phyloP scores from a whole-genome alignment of 2,797 vertebrate species.

The Hyperoplus immaculatus region DNA sequence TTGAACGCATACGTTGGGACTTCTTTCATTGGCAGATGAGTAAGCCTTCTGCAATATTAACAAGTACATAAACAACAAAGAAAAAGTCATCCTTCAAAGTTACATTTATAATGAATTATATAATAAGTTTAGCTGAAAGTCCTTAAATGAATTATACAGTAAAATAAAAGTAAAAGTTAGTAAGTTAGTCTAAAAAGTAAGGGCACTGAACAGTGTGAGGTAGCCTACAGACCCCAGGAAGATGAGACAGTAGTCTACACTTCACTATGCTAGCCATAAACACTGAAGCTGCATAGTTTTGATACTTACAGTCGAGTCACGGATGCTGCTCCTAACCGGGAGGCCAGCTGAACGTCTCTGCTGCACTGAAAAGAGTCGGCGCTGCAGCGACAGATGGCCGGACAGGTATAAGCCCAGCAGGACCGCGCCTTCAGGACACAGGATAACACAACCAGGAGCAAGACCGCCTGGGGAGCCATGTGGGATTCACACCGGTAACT shows the following conservation, averaged over 20 bases:
- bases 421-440: constrained; percentile 51
- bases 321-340: constrained; percentile 18
- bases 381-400: constrained; percentile 81
- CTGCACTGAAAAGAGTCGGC: constrained; percentile 75
- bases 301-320: constrained; percentile 71
- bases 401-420: constrained; percentile 76
- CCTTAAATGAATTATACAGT: background rate
- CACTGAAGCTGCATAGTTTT: constrained; percentile 5
- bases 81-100: background rate
- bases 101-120: background rate
- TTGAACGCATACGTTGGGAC: constrained; percentile 80
- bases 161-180: background rate
- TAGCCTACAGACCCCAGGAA: background rate
- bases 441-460: constrained; percentile 69
- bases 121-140: background rate
- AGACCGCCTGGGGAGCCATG: constrained; percentile 68
- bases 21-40: constrained; percentile 76
- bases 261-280: too few species aligned
- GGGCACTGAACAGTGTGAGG: background rate
- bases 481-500: constrained; percentile 24
- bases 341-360: constrained; percentile 78
- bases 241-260: background rate
- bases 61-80: background rate
- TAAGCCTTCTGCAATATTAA: constrained; percentile 75
- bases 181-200: background rate